phyloP scores from a whole-genome alignment of 2,888 invertebrate species.

The Cyrtodaria siliqua region DNA sequence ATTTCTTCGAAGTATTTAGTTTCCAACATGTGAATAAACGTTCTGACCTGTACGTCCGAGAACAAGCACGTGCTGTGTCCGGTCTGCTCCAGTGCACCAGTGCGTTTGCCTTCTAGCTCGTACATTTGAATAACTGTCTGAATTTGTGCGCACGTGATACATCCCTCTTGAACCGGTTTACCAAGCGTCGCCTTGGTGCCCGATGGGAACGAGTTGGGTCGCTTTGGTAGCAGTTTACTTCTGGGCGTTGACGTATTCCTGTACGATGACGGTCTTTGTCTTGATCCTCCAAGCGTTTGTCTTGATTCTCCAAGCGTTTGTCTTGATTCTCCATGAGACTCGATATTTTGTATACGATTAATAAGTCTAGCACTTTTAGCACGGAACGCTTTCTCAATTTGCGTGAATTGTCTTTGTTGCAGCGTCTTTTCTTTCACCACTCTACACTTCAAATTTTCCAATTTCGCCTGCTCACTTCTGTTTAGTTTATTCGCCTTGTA shows the following conservation, averaged over 20 bases:
- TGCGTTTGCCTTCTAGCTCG: constrained; percentile 24
- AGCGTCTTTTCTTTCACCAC: constrained; percentile 48
- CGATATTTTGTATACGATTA: constrained; percentile 18
- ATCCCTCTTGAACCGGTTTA: constrained; percentile 2
- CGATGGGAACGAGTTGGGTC: neutral
- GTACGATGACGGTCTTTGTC: constrained; percentile 3
- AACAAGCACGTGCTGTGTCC: constrained; percentile 54
- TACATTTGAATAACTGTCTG: constrained; percentile 43
- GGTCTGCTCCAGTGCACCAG: neutral
- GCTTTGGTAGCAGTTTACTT: neutral
- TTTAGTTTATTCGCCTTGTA: constrained; percentile 58
- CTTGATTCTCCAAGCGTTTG: too few species aligned
- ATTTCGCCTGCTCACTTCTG: constrained; percentile 51
- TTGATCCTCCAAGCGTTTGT: too few species aligned
- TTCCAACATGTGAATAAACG: constrained; percentile 52
- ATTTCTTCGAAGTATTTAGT: constrained; percentile 38
- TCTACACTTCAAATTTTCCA: constrained; percentile 31
- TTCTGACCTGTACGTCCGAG: constrained; percentile 43
- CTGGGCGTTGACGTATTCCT: constrained; percentile 6
- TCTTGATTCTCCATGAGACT: too few species aligned
- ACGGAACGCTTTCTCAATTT: constrained; percentile 36
- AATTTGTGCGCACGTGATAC: constrained; percentile 42
- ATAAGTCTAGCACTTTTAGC: constrained; percentile 47
- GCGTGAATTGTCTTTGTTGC: constrained; percentile 28
- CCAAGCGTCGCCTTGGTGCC: neutral